A percentile compares a stretch with the other conserved stretches of the same genome.
These are phyloP conservation scores for Amaurobius ferox DNA, from an alignment of 2,888 invertebrate genomes.

Conservation along the genomic window DNA sequence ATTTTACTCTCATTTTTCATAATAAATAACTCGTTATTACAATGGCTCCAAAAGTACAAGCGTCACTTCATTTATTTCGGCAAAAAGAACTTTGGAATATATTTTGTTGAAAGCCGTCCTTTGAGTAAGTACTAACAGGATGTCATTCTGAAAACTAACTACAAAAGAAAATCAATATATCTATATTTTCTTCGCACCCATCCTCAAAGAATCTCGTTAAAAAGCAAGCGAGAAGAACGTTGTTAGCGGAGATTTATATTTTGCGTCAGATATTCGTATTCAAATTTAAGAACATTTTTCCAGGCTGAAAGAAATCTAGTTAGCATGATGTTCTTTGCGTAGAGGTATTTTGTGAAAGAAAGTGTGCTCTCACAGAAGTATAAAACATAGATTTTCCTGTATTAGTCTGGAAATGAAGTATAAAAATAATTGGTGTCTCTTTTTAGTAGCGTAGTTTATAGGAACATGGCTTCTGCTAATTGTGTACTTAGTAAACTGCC, in stretches of 20 bases:
- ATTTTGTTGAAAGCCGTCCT: not conserved
- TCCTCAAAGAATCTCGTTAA: slow-evolving; percentile 27
- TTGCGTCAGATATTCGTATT: slow-evolving; percentile 29
- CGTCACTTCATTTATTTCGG: not conserved
- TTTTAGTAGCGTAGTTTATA: no score
- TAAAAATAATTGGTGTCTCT: no score
- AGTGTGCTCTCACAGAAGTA: no score
- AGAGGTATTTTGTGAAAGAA: not conserved
- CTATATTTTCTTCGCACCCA: not conserved
- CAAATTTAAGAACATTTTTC: slow-evolving; percentile 18
- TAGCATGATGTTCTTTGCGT: not conserved
- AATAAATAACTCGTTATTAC: no score
- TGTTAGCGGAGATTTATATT: slow-evolving; percentile 33
- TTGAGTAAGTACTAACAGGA: not conserved
- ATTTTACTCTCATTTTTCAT: no score
- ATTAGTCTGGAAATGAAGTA: no score
- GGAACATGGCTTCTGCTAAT: no score
- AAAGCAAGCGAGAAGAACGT: not conserved
- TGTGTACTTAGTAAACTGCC: no score
- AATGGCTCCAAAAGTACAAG: not conserved
- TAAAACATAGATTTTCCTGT: no score
- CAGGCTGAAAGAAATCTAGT: not conserved
- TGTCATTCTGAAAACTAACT: not conserved
- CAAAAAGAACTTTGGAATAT: not conserved
- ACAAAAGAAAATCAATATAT: slow-evolving; percentile 3